Percentiles rank a stretch among this genome's conserved stretches.
Evolutionary conservation across 2,113 vertebrate genomes (phyloP).

Genomic region (Corvus moneduloides): DNA sequence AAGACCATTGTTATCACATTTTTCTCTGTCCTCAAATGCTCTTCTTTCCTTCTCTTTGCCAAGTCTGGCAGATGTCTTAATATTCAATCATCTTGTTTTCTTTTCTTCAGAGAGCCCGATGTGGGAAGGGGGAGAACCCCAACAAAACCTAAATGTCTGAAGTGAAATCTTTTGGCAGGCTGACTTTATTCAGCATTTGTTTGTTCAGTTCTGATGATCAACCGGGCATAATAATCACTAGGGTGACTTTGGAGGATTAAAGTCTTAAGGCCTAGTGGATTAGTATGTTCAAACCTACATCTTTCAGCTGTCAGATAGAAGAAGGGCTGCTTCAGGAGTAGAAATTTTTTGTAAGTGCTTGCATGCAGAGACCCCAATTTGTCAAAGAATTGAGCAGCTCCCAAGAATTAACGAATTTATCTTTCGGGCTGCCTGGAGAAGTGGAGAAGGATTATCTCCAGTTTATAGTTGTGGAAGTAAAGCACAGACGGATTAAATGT

Average conservation of each 20-base stretch:
- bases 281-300: slow-evolving; percentile 55
- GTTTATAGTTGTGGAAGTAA: slow-evolving; percentile 43
- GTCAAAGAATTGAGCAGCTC: slow-evolving; percentile 45
- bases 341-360: neutral
- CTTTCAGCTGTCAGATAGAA: slow-evolving; percentile 56
- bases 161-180: slow-evolving; percentile 35
- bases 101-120: neutral
- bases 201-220: slow-evolving; percentile 49
- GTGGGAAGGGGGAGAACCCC: neutral
- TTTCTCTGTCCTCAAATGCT: neutral
- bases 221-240: slow-evolving; percentile 44
- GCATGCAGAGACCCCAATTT: slow-evolving; percentile 31
- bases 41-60: neutral
- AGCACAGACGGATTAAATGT: slow-evolving; percentile 17
- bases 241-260: slow-evolving; percentile 62
- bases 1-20: neutral
- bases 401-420: slow-evolving; percentile 34
- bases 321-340: neutral
- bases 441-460: slow-evolving; percentile 48
- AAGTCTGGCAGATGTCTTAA: neutral
- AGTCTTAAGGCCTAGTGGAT: slow-evolving; percentile 53
- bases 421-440: slow-evolving; percentile 29
- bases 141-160: neutral
- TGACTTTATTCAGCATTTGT: slow-evolving; percentile 31
- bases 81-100: neutral